These are phyloP conservation scores for Atherinomorus stipes DNA, from an alignment of 2,113 vertebrate genomes.

Conservation along the genomic window DNA sequence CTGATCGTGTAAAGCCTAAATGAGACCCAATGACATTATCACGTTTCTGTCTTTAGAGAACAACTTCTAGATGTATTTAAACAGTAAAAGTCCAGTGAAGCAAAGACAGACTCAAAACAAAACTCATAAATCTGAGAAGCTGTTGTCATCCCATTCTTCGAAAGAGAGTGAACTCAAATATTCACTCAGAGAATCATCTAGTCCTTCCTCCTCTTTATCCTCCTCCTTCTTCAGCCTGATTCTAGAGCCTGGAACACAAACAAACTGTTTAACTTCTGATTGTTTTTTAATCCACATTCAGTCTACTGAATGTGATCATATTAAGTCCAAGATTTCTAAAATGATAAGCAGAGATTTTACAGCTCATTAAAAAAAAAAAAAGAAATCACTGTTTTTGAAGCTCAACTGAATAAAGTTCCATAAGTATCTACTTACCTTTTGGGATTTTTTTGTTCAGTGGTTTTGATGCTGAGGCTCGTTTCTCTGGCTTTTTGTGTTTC, in stretches of 20 bases:
- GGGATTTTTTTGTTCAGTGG: not conserved
- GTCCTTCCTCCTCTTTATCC: not conserved
- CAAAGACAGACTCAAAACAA: not conserved
- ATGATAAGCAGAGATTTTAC: too few species aligned
- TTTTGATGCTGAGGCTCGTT: not conserved
- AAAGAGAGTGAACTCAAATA: constrained; percentile 47
- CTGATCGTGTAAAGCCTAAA: too few species aligned
- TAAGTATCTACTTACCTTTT: not conserved
- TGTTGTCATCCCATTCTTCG: constrained; percentile 5
- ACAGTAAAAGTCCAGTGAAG: too few species aligned
- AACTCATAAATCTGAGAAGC: constrained; percentile 13
- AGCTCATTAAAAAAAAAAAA: too few species aligned
- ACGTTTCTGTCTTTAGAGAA: too few species aligned
- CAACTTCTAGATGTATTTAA: too few species aligned
- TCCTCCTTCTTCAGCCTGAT: constrained; percentile 3
- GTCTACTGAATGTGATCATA: not conserved
- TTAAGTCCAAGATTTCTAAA: not conserved
- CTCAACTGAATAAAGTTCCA: not conserved
- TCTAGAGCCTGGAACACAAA: constrained; percentile 28
- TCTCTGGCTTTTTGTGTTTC: constrained; percentile 37
- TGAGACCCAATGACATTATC: too few species aligned
- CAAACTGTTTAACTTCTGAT: not conserved
- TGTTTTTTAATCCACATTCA: not conserved
- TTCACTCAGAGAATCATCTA: constrained; percentile 49
- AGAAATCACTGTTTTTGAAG: too few species aligned